Conservation (phyloP, 2,797 vertebrate species). For the Acipenser transmontanus region DNA sequence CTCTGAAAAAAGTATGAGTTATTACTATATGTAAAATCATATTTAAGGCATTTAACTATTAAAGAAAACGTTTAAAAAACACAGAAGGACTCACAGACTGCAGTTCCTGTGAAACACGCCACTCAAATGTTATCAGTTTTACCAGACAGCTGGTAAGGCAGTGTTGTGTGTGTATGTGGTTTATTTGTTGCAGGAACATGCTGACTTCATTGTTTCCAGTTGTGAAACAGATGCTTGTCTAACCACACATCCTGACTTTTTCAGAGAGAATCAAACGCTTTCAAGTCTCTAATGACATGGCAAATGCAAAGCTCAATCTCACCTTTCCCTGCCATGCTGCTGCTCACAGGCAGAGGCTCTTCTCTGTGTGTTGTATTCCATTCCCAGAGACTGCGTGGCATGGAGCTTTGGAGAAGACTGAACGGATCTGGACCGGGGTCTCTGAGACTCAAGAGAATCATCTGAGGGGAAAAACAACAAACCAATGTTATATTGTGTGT, state of each 20-base stretch:
- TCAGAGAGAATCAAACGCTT: not conserved
- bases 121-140: too few species aligned
- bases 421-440: slow-evolving; percentile 73
- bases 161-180: not conserved
- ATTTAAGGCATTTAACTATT: too few species aligned
- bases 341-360: slow-evolving; percentile 43
- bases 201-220: not conserved
- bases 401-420: slow-evolving; percentile 83
- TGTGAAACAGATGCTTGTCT: not conserved
- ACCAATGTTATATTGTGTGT: not conserved
- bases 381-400: slow-evolving; percentile 68
- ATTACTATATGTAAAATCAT: too few species aligned
- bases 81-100: too few species aligned
- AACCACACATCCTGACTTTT: not conserved
- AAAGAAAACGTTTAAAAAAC: too few species aligned
- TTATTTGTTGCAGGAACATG: not conserved
- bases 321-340: slow-evolving; percentile 53
- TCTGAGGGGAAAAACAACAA: slow-evolving; percentile 33
- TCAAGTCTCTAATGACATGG: not conserved
- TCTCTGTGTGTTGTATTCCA: slow-evolving; percentile 44
- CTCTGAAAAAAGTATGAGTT: too few species aligned
- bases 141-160: not conserved
- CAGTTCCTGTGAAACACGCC: too few species aligned
- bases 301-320: slow-evolving; percentile 7
- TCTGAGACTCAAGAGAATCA: slow-evolving; percentile 54